phyloP scores from a whole-genome alignment of 1,140 invertebrate species.

The Lethocerus indicus region DNA sequence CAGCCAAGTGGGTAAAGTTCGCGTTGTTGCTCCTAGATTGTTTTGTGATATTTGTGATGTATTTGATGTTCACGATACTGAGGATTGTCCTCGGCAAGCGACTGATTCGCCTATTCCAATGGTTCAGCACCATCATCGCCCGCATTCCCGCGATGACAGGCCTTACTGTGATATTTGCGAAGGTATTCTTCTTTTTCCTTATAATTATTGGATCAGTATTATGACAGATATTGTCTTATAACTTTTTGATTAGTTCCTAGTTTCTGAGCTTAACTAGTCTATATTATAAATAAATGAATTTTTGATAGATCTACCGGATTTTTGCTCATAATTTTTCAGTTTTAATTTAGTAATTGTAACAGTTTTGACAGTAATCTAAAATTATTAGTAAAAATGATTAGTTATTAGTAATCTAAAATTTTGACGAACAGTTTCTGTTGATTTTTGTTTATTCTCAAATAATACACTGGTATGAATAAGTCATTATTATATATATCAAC shows the following conservation, averaged over 20 bases:
- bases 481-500: no score
- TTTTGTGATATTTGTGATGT: slow-evolving; percentile 97
- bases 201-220: not conserved
- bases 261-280: not conserved
- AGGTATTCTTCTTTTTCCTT: slow-evolving; percentile 34
- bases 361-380: not conserved
- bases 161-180: slow-evolving; percentile 89
- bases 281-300: not conserved
- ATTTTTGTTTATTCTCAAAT: no score
- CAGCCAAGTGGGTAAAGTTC: no score
- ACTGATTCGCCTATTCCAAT: slow-evolving; percentile 31
- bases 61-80: slow-evolving; percentile 92
- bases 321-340: not conserved
- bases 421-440: no score
- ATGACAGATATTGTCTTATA: not conserved
- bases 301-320: not conserved
- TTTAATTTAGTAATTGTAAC: not conserved
- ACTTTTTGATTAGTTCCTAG: not conserved
- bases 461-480: no score
- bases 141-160: slow-evolving; percentile 34
- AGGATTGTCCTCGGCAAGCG: slow-evolving; percentile 83
- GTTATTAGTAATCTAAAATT: no score
- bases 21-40: slow-evolving; percentile 55
- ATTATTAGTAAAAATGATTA: no score
- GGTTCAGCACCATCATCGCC: slow-evolving; percentile 23